phyloP scores from a whole-genome alignment of 2,113 vertebrate species.

The Semnornis frantzii region DNA sequence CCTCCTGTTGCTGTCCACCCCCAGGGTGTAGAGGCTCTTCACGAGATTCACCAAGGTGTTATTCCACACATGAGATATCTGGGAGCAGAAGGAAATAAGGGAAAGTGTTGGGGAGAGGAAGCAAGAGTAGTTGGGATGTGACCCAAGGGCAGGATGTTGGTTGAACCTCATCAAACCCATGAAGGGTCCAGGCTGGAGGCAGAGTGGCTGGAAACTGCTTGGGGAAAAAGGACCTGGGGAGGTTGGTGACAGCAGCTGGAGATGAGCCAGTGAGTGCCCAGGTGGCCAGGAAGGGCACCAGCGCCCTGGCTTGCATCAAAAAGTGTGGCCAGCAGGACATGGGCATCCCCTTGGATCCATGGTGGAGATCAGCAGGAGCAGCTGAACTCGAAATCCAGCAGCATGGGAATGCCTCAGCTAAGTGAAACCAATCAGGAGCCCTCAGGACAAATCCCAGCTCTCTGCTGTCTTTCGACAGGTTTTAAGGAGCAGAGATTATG shows the following conservation, averaged over 20 bases:
- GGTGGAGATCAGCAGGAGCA: no score
- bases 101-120: neutral
- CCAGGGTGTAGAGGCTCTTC: constrained; percentile 74
- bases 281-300: no score
- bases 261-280: no score
- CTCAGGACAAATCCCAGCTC: neutral
- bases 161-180: no score
- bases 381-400: neutral
- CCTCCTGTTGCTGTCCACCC: neutral
- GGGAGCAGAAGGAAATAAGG: neutral
- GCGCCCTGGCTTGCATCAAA: no score
- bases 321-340: no score
- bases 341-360: no score
- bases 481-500: neutral
- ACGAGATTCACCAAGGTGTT: constrained; percentile 78
- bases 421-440: neutral
- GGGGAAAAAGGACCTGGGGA: no score
- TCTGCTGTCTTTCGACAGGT: neutral
- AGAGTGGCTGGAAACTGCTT: no score
- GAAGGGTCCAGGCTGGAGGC: no score
- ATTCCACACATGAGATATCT: constrained; percentile 83
- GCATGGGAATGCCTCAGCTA: neutral
- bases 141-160: no score
- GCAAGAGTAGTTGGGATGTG: neutral
- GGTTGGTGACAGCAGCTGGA: no score